Evolutionary conservation across 92 coral and sea anemone species (phyloP), one percentile per base, ranked within the genome.

Genomic region (Plumapathes pennacea): DNA sequence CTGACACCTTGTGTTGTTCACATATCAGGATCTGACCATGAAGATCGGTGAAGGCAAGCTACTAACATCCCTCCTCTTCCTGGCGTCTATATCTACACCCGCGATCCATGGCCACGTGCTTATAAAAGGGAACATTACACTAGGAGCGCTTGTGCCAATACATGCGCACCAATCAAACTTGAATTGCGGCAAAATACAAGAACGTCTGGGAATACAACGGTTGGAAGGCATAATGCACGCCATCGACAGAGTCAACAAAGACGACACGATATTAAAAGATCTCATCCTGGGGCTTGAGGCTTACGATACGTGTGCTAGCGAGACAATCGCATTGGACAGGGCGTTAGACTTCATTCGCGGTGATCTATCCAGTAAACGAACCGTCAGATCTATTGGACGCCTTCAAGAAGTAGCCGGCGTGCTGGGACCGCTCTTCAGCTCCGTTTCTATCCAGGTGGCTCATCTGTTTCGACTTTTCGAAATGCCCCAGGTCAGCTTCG

Each of bases 111-210:
- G 73, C 32, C 24, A 42, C 44, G 27, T 57, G 18, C 17, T 71
- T 42, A 52, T 74, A 7, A 54, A 55, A 3, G 95, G 97, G 12
- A 62, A 72, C 31, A 64, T 92, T 56, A 47, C 75, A 42, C 82
- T 92, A 22, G 98, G 98, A 21, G 98, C 89, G 15, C 71, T 92
- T 26, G 88, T 88, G 4, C 87, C 98, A 60, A 69, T 92, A 46
- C 98, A 92, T 69, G 66, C 86, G 2, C 63, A 57, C 38, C 77
- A 75, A 50, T 41, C 83, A 28, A 59, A 57, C 50, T 45, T 46
- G 32, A 53, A 52, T 21, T 86, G 95, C 36, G 83, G 77, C n/a
- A 45, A 42, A 13, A 44, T 92, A 14, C 48, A 92, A 53, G 90
- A 84, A 49, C 58, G 95, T 57, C 67, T 92, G 29, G 98, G 98